A percentile compares a stretch with the other conserved stretches of the same genome.
Conservation (phyloP, 2,113 vertebrate species). For the Nibea coibor region DNA sequence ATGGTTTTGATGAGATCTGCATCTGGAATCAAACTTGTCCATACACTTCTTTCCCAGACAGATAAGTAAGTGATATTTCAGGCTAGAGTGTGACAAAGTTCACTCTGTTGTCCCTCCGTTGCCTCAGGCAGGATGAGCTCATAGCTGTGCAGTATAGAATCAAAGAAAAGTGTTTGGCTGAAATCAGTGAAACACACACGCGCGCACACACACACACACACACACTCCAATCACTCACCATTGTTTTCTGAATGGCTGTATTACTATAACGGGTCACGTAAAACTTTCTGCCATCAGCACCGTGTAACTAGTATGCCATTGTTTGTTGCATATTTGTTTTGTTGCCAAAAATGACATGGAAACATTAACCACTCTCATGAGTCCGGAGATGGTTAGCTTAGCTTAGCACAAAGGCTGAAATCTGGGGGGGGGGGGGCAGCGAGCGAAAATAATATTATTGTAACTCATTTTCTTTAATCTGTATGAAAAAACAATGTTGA, state of each 20-base stretch:
- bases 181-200: conserved; percentile 60
- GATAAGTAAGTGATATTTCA: conserved; percentile 74
- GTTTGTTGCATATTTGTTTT: background rate
- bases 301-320: background rate
- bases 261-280: conserved; percentile 37
- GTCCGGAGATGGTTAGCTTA: background rate
- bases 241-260: conserved; percentile 55
- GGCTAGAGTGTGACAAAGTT: conserved; percentile 76
- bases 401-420: conserved; percentile 7
- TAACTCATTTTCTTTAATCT: background rate
- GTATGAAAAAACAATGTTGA: background rate
- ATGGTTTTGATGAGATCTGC: background rate
- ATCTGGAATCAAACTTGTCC: conserved; percentile 28
- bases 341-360: background rate
- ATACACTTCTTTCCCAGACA: conserved; percentile 65
- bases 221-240: conserved; percentile 14
- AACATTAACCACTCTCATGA: background rate
- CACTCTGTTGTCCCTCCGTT: conserved; percentile 53
- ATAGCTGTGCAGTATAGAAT: conserved; percentile 67
- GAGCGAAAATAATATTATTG: background rate
- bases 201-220: too few relatives aligned
- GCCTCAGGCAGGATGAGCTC: conserved; percentile 78
- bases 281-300: conserved; percentile 41
- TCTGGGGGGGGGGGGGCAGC: background rate
- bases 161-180: conserved; percentile 72